Conservation (phyloP, 2,797 vertebrate species). For the Aphelocoma californica region DNA sequence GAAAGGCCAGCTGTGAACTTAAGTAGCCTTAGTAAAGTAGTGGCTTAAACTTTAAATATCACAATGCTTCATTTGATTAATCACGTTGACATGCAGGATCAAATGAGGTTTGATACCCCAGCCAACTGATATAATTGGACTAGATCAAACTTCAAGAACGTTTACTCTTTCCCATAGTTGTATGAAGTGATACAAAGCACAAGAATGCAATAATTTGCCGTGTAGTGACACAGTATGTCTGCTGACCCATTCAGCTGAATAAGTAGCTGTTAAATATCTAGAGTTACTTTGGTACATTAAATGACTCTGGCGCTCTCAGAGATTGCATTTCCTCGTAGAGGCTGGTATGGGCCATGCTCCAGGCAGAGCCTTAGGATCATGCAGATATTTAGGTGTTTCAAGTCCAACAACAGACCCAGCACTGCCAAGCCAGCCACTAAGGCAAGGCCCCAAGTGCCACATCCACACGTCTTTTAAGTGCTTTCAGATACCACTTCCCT, state of each 20-base stretch:
- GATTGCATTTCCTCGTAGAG: not conserved
- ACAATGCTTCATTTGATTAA: conserved; percentile 2
- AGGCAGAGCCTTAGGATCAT: not conserved
- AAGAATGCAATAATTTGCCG: not conserved
- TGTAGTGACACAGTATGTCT: not conserved
- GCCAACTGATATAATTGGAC: conserved; percentile 55
- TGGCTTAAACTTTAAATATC: not conserved
- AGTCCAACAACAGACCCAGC: not conserved
- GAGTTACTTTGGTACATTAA: not conserved
- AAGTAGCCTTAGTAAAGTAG: not conserved
- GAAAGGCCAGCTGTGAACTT: not conserved
- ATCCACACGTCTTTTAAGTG: not conserved
- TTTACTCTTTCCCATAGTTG: not conserved
- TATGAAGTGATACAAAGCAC: not conserved
- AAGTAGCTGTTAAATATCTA: not conserved
- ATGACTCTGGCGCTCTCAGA: not conserved
- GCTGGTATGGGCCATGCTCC: not conserved
- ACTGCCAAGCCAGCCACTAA: not conserved
- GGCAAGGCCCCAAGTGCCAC: not conserved
- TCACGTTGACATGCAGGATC: conserved; percentile 8
- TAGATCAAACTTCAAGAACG: not conserved
- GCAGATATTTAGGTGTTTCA: not conserved
- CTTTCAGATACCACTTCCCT: not conserved
- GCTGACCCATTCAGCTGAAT: not conserved
- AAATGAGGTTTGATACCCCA: not conserved